phyloP scores from a whole-genome alignment of 2,888 invertebrate genomes.

The Acronicta aceris region DNA sequence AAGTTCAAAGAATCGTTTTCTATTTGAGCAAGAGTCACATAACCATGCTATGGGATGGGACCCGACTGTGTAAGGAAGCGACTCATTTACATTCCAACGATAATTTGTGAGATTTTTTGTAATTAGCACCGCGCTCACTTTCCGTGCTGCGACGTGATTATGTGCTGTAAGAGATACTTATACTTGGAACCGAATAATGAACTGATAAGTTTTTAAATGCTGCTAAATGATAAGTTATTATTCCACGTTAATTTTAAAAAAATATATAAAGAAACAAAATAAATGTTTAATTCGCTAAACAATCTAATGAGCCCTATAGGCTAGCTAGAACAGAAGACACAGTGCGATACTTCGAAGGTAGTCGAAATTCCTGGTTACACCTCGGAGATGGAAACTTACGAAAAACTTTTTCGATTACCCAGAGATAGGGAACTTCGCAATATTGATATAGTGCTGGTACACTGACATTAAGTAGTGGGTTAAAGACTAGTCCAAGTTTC shows the following conservation, averaged over 20 bases:
- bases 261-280: no score
- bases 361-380: background rate
- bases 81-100: slow-evolving; percentile 60
- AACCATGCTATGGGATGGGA: slow-evolving; percentile 43
- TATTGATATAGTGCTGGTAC: background rate
- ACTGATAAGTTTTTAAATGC: slow-evolving; percentile 10
- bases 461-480: background rate
- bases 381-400: background rate
- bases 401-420: background rate
- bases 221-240: no score
- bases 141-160: slow-evolving; percentile 51
- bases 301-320: background rate
- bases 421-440: background rate
- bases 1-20: slow-evolving; percentile 38
- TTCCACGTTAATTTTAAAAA: no score
- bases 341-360: background rate
- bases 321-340: background rate
- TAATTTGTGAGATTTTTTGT: slow-evolving; percentile 63
- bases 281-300: no score
- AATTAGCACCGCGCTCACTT: slow-evolving; percentile 59
- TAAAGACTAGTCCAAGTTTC: background rate
- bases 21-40: slow-evolving; percentile 42
- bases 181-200: slow-evolving; percentile 24
- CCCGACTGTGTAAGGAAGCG: slow-evolving; percentile 47
- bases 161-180: slow-evolving; percentile 11